Percentiles rank a stretch among this genome's conserved stretches.
phyloP scores from a whole-genome alignment of 2,888 invertebrate genomes.

The Caenorhabditis wallacei region DNA sequence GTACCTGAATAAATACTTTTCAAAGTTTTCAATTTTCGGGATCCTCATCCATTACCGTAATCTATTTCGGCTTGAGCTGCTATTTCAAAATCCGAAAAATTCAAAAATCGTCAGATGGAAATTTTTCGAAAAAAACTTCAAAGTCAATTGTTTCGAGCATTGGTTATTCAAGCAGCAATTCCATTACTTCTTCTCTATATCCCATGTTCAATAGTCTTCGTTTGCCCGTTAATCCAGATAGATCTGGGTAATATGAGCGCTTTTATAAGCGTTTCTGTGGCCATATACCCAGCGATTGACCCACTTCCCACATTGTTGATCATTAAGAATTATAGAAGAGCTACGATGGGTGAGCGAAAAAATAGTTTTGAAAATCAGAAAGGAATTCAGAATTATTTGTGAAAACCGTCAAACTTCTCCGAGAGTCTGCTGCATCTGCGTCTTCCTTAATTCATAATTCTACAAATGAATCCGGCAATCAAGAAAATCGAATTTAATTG shows the following conservation, averaged over 20 bases:
- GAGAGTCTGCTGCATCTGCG: conserved; percentile 23
- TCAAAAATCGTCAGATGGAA: neutral
- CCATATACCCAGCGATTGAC: conserved; percentile 46
- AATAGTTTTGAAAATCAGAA: neutral
- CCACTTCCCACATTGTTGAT: conserved; percentile 39
- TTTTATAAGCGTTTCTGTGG: conserved; percentile 47
- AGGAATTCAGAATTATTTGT: conserved; percentile 25
- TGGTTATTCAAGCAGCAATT: conserved; percentile 41
- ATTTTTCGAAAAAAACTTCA: conserved; percentile 36
- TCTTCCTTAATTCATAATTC: neutral
- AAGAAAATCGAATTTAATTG: neutral
- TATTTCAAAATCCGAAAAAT: conserved; percentile 36
- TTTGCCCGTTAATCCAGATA: conserved; percentile 37
- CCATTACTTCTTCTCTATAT: conserved; percentile 49
- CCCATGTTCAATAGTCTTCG: conserved; percentile 47
- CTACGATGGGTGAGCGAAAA: conserved; percentile 15
- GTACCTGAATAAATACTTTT: neutral
- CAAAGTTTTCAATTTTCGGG: neutral
- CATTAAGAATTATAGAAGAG: conserved; percentile 31
- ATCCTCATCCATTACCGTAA: conserved; percentile 36
- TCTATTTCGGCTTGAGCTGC: conserved; percentile 43
- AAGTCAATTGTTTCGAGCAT: conserved; percentile 35
- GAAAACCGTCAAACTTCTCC: conserved; percentile 8
- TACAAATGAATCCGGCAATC: neutral
- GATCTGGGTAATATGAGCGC: conserved; percentile 45